Evolutionary conservation across 2,888 invertebrate genomes (phyloP), one percentile per base, ranked within the genome.

Genomic region (Halictus quadricinctus): DNA sequence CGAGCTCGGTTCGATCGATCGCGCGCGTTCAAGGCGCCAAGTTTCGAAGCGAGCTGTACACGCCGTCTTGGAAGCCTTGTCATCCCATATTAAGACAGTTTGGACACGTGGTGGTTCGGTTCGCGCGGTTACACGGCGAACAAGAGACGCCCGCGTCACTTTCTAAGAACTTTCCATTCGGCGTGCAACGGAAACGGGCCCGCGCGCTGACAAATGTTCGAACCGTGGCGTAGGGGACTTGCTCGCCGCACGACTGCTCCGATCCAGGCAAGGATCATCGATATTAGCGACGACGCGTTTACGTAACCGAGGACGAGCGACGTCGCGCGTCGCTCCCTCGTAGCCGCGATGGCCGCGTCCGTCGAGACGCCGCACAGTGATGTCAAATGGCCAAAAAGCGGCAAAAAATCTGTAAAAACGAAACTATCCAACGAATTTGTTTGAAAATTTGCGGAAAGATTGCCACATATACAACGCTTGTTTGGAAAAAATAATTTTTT

Each of bases 271-370:
- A 86, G 85, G 85, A 87, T 88, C 84, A 82, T 85, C 85, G 87
- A 86, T 87, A 87, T 87, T 82, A 79, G 54, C 84, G 70, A 84
- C 76, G 84, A 90, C 89, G 85, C 90, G 86, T 92, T 93, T 93
- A 93, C 87, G 91, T 93, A 93, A 93, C 88, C 92, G 92, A 93
- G 93, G 93, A 92, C 93, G 86, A 91, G 88, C 93, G 93, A 93
- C 93, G 93, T 93, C 93, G 93, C 89, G 87, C 84, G 87, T 82
- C 48, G 87, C 87, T 90, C 89, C 87, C 86, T 88, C 89, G 88
- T 88, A 76, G 76, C 76, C 73, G 36, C 36, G 36, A 29, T 29
- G 29, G 29, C n/a, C n/a, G n/a, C n/a, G n/a, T n/a, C n/a, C n/a
- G n/a, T n/a, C n/a, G n/a, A n/a, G n/a, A n/a, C n/a, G n/a, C n/a